Base-by-base conservation (phyloP, 2,888 invertebrate genomes). In the Synergus laeviventris region DNA sequence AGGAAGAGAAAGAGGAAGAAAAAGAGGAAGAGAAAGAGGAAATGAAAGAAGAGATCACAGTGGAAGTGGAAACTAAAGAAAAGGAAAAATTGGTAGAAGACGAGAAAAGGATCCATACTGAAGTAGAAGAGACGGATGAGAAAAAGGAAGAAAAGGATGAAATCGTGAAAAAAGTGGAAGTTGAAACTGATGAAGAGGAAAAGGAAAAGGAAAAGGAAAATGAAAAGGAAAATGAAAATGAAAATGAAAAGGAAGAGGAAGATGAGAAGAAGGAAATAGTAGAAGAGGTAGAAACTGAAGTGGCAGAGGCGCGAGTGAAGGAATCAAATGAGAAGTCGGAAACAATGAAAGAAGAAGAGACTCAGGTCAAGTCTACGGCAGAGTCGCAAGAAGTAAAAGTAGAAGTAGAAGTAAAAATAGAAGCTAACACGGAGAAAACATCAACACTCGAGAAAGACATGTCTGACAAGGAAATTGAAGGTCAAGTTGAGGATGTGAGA, bases 111-210 rank as follows among this genome's bases (percentile, higher is more conserved):
- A 73, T 21, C 12, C 74, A 66, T 12, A 31, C 18, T 2, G 61
- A 76, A 42, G 18, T n/a, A 39, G 60, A 42, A 18, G 21, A 14
- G 39, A 56, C 75, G 24, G 74, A 76, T 61, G 74, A 74, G 24
- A 75, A 76, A 54, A 54, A 66, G 31, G 76, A 56, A n/a, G 60
- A 74, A 39, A 61, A 73, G 11, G 79, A 78, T 16, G 16, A 5
- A 16, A 16, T n/a, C 31, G 31, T 31, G 24, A 77, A 79, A 83
- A 74, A 78, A 74, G 18, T 82, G 73, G 62, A 73, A 18, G 77
- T 60, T 18, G 49, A 76, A 39, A 54, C 73, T 36, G 16, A 36
- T 54, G 66, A 87, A 81, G 76, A 85, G 82, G 62, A 82, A 78
- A 9, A 75, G 8, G 76, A n/a, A n/a, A n/a, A n/a, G n/a, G n/a